Base-by-base conservation (phyloP, 2,888 invertebrate genomes). In the Camptogramma bilineatum region DNA sequence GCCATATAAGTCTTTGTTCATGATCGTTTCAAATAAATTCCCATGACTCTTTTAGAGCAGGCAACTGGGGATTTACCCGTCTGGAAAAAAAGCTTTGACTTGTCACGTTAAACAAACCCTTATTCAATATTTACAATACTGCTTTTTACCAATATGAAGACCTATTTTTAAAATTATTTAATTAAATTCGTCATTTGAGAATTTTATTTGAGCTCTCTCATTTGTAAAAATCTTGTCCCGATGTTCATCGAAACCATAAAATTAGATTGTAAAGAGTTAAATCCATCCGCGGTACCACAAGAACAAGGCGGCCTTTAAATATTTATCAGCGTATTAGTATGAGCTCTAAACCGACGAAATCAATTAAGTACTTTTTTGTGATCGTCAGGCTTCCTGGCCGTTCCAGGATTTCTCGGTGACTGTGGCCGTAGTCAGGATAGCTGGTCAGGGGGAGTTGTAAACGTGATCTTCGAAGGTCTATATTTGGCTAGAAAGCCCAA, bases 271-370 rank as follows among this genome's bases (percentile, higher is more conserved):
- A 82, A 61, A 83, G 83, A 80, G 75, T 79, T 77, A 78, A 76
- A 78, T 79, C 80, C 87, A 85, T 88, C 83, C 83, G 84, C 83
- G 83, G 73, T 78, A 76, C 80, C 80, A 81, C 87, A 81, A 86
- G 83, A 85, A 87, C 86, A 87, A 78, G 83, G 82, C 69, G 68
- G 71, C 79, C 81, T 80, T 82, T 90, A 79, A 87, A 90, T 90
- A 90, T 90, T 90, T 85, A 90, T 87, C 83, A 87, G 82, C 77
- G 83, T 90, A 90, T 90, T 89, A 88, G 88, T 90, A 89, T 88
- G 86, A 83, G 83, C 85, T 88, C 84, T 84, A 90, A 90, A 85
- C 85, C 85, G 88, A 87, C 84, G 79, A 90, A 90, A 88, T 88
- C 89, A 89, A 90, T 90, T 90, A 88, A 85, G 76, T 82, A 70